phyloP scores from a whole-genome alignment of 2,888 invertebrate species.

The Lagria hirta region DNA sequence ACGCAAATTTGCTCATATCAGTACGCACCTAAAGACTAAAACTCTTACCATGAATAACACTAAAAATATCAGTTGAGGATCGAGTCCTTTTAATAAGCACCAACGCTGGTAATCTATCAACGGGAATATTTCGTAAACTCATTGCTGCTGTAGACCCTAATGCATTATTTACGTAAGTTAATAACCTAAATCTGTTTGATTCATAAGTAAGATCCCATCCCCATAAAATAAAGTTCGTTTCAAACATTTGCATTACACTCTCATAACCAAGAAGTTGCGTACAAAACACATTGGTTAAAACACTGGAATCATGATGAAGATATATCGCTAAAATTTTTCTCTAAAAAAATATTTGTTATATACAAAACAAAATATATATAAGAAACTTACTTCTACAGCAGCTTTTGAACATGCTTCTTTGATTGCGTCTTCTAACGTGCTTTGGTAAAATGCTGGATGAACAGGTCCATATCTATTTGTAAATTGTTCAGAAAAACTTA shows the following conservation, averaged over 20 bases:
- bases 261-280: constrained; percentile 91
- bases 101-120: constrained; percentile 83
- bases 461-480: constrained; percentile 81
- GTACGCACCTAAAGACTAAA: too few species aligned
- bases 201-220: constrained; percentile 96
- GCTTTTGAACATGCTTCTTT: constrained; percentile 87
- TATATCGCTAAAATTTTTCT: constrained; percentile 92
- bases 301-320: constrained; percentile 94
- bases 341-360: too few species aligned
- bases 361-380: too few species aligned
- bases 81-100: constrained; percentile 86
- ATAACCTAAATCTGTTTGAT: constrained; percentile 78
- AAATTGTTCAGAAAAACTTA: constrained; percentile 86
- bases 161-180: constrained; percentile 72
- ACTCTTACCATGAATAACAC: constrained; percentile 88
- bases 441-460: constrained; percentile 89
- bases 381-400: constrained; percentile 76
- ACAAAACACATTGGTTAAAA: constrained; percentile 95
- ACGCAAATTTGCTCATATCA: neutral
- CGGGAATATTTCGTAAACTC: constrained; percentile 81
- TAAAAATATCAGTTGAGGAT: constrained; percentile 86
- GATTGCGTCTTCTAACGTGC: constrained; percentile 86
- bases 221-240: constrained; percentile 89
- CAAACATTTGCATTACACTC: constrained; percentile 84
- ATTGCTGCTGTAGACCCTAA: constrained; percentile 82